Evolutionary conservation across 2,113 vertebrate genomes (phyloP).

Genomic region (Ptilonorhynchus violaceus): DNA sequence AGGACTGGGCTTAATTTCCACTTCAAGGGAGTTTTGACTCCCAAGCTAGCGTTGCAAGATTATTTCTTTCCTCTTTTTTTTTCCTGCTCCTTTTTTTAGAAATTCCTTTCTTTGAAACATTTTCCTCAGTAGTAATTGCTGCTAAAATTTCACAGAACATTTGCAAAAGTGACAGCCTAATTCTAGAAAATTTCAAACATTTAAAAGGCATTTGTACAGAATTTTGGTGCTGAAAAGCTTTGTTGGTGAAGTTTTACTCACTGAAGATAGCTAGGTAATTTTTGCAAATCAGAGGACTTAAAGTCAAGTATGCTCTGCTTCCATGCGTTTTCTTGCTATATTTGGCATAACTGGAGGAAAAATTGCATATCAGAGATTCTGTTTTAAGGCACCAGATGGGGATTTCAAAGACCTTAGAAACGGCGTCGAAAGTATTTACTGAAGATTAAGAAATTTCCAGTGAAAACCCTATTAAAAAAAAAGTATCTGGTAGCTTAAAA

Average conservation of each 20-base stretch:
- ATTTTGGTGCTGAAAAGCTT: conserved; percentile 42
- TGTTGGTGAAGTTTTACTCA: not conserved
- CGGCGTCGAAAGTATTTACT: conserved; percentile 10
- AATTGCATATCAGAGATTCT: conserved; percentile 53
- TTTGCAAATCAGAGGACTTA: not conserved
- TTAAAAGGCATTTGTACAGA: conserved; percentile 34
- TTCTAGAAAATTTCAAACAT: conserved; percentile 61
- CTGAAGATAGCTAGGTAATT: conserved; percentile 33
- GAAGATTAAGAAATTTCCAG: conserved; percentile 69
- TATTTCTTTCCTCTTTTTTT: not conserved
- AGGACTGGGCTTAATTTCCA: not conserved
- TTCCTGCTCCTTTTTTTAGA: conserved; percentile 6
- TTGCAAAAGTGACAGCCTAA: conserved; percentile 62
- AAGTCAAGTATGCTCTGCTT: not conserved
- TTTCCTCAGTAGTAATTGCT: conserved; percentile 60
- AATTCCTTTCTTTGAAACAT: not conserved
- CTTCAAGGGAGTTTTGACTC: conserved; percentile 12
- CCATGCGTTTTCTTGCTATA: conserved; percentile 27
- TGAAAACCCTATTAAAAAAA: conserved; percentile 35
- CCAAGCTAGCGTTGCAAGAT: not conserved
- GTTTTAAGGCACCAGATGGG: conserved; percentile 61
- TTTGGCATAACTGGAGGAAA: conserved; percentile 40
- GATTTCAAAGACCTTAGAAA: conserved; percentile 67
- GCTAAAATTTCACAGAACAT: conserved; percentile 52
- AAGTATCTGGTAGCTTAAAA: conserved; percentile 39